Evolutionary conservation across 2,797 vertebrate species (phyloP), one percentile per base, ranked within the genome.

Genomic region (Lagocephalus sceleratus): DNA sequence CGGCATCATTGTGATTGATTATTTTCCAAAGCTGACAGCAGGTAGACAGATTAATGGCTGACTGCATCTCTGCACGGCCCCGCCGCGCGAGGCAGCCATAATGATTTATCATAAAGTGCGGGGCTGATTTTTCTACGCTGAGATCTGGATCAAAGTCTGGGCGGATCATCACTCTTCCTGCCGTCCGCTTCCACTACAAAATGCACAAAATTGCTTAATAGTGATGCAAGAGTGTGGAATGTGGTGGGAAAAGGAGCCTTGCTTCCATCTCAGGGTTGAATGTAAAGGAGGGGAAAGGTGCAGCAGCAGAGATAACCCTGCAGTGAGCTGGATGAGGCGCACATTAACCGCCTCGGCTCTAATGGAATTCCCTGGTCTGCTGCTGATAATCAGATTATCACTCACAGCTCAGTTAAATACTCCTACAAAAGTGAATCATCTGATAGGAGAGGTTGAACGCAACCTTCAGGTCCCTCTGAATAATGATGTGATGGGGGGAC

Each of bases 301-400:
- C 54, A 52, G 56, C 75, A 74, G 59, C 66, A 50, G 51, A 63
- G 76, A 80, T 76, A 78, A 82, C 71, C 70, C 75, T 40, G 70
- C 73, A 66, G 63, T 47, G 20, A 73, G 58, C 54, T 35, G 54
- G 43, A 75, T 57, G 55, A 66, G 44, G 38, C 68, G 75, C 59
- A 64, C 64, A 57, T 68, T 68, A 44, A 61, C 45, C 63, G 71
- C 46, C 67, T 63, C 60, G 46, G 65, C 60, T 71, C 71, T 82
- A 62, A 79, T 66, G 71, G 69, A 77, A 86, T 83, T 78, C 80
- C 76, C 68, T 75, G 54, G 67, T 62, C 60, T 76, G 63, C 81
- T 67, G 78, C 82, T 78, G 63, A 63, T 29, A 78, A 76, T 75
- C 52, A 66, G 41, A 73, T 79, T 74, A 79, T 77, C 56, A 60